Conservation (phyloP, 2,888 invertebrate species). For the Diarsia mendica region DNA sequence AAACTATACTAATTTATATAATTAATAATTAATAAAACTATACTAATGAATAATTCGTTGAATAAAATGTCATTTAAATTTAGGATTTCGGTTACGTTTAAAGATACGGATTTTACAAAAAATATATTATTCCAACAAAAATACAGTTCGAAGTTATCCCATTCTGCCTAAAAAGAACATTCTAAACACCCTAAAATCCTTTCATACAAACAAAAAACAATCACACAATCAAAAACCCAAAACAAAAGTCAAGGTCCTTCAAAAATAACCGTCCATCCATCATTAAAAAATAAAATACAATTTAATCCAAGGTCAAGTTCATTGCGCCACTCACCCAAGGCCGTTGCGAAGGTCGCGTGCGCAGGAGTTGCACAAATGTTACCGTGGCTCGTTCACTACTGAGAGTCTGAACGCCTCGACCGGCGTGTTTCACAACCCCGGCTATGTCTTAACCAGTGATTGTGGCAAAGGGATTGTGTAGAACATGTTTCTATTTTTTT, state of each 20-base stretch:
- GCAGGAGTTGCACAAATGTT: slow-evolving; percentile 81
- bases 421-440: slow-evolving; percentile 84
- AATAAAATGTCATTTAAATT: background rate
- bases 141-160: background rate
- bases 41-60: background rate
- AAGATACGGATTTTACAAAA: background rate
- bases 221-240: background rate
- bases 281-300: slow-evolving; percentile 38
- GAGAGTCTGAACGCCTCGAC: slow-evolving; percentile 75
- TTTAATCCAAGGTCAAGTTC: slow-evolving; percentile 78
- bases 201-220: too few species aligned
- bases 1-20: too few species aligned
- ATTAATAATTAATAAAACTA: too few species aligned
- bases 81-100: background rate
- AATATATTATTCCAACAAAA: background rate
- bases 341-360: slow-evolving; percentile 77
- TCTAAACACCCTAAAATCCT: background rate
- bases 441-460: slow-evolving; percentile 85
- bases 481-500: slow-evolving; percentile 57
- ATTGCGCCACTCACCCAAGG: slow-evolving; percentile 85
- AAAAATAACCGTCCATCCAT: background rate
- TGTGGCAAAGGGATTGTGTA: slow-evolving; percentile 79
- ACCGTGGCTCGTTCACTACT: slow-evolving; percentile 83
- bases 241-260: background rate
- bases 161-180: background rate